phyloP scores from a whole-genome alignment of 2,797 vertebrate genomes.

The Coregonus suidteri region DNA sequence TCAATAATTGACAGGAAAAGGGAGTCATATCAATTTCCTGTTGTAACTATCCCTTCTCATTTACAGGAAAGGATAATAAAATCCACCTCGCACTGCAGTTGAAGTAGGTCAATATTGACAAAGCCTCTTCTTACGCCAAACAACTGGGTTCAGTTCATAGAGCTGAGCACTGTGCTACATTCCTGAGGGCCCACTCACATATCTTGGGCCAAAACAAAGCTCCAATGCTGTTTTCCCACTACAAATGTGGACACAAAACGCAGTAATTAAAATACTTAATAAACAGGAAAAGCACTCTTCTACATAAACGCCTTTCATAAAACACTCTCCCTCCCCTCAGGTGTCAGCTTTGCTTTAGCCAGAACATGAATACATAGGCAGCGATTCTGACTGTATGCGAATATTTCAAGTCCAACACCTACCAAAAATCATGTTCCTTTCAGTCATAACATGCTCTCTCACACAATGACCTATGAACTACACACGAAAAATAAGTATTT shows the following conservation, averaged over 20 bases:
- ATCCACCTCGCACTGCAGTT: neutral
- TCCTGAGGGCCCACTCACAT: slow-evolving; percentile 44
- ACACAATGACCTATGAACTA: too few species aligned
- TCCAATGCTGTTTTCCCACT: slow-evolving; percentile 25
- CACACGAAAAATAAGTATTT: neutral
- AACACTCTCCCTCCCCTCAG: neutral
- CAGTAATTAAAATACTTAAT: slow-evolving; percentile 9
- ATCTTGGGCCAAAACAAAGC: slow-evolving; percentile 16
- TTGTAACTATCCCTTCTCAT: neutral
- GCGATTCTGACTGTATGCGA: neutral
- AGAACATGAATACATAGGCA: neutral
- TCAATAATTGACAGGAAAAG: neutral
- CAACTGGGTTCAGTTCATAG: too few species aligned
- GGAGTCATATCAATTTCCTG: neutral
- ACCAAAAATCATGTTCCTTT: neutral
- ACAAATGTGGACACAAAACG: neutral
- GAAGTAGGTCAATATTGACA: slow-evolving; percentile 10
- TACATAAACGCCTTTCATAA: slow-evolving; percentile 10
- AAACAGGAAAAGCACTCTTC: slow-evolving; percentile 39
- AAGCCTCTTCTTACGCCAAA: neutral
- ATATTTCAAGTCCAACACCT: neutral
- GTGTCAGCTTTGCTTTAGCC: neutral
- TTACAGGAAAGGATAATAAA: neutral
- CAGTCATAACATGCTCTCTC: neutral
- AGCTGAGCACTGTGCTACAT: slow-evolving; percentile 25